Evolutionary conservation across 2,888 invertebrate genomes (phyloP).

Genomic region (Drosophila neonasuta): DNA sequence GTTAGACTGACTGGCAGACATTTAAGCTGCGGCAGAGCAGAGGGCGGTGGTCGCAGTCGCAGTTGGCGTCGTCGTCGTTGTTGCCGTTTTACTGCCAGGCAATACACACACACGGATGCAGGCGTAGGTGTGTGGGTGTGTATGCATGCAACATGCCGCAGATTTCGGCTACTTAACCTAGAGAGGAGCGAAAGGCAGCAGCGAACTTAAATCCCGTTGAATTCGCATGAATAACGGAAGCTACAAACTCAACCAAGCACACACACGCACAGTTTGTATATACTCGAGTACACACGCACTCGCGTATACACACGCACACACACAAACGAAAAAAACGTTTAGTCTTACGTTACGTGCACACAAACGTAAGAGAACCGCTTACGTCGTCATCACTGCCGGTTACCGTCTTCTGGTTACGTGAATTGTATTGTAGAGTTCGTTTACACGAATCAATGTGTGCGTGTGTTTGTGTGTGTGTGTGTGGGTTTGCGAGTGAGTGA

Average conservation of each 20-base stretch:
- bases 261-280: not conserved
- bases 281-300: not conserved
- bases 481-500: slow-evolving; percentile 10
- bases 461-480: slow-evolving; percentile 18
- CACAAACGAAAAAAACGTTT: slow-evolving; percentile 40
- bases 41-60: slow-evolving; percentile 75
- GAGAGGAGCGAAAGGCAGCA: slow-evolving; percentile 52
- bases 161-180: slow-evolving; percentile 71
- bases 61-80: slow-evolving; percentile 23
- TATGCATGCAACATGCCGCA: slow-evolving; percentile 65
- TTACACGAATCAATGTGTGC: slow-evolving; percentile 31
- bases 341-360: slow-evolving; percentile 47
- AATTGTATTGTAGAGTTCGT: slow-evolving; percentile 50
- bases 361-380: slow-evolving; percentile 41
- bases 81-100: slow-evolving; percentile 40
- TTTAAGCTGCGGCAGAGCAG: slow-evolving; percentile 65
- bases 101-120: slow-evolving; percentile 21
- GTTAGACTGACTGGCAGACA: slow-evolving; percentile 75
- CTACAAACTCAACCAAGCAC: slow-evolving; percentile 24
- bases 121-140: slow-evolving; percentile 8
- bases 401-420: slow-evolving; percentile 58
- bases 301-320: slow-evolving; percentile 8
- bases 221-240: slow-evolving; percentile 28
- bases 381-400: slow-evolving; percentile 56
- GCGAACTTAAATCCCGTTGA: slow-evolving; percentile 16